phyloP scores from a whole-genome alignment of 2,797 vertebrate genomes.

The Sciurus vulgaris region DNA sequence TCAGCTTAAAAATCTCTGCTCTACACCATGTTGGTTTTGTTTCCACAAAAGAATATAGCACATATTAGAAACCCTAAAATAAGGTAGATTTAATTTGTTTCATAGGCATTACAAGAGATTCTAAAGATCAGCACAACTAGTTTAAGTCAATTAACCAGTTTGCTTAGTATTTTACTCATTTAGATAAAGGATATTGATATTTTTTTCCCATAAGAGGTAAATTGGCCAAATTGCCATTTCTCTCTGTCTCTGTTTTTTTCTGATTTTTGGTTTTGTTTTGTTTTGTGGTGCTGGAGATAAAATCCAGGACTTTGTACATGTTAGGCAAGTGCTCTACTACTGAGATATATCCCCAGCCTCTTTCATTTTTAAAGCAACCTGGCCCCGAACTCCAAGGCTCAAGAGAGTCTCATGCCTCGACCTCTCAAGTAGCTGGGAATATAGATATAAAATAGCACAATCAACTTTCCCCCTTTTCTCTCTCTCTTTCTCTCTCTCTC shows the following conservation, averaged over 20 bases:
- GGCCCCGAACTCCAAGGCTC: neutral
- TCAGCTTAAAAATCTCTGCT: neutral
- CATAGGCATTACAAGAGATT: neutral
- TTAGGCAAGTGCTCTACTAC: neutral
- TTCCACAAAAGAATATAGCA: neutral
- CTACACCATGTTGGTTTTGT: neutral
- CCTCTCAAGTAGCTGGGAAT: neutral
- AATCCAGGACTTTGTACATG: neutral
- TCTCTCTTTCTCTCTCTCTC: neutral
- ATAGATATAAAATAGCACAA: neutral
- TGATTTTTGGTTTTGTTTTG: neutral
- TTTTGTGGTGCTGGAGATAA: neutral
- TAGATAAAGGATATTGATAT: constrained; percentile 25
- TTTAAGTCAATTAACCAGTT: constrained; percentile 43
- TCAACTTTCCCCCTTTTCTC: neutral
- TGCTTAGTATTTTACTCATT: neutral
- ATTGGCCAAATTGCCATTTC: neutral
- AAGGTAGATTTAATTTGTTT: neutral
- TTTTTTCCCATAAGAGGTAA: constrained; percentile 28
- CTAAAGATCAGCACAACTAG: neutral
- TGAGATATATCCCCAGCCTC: neutral
- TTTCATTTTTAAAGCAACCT: neutral
- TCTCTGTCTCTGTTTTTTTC: neutral
- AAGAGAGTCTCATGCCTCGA: neutral
- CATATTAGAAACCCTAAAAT: constrained; percentile 21